Conservation (phyloP, 2,888 invertebrate genomes). For the Emmelina monodactyla region DNA sequence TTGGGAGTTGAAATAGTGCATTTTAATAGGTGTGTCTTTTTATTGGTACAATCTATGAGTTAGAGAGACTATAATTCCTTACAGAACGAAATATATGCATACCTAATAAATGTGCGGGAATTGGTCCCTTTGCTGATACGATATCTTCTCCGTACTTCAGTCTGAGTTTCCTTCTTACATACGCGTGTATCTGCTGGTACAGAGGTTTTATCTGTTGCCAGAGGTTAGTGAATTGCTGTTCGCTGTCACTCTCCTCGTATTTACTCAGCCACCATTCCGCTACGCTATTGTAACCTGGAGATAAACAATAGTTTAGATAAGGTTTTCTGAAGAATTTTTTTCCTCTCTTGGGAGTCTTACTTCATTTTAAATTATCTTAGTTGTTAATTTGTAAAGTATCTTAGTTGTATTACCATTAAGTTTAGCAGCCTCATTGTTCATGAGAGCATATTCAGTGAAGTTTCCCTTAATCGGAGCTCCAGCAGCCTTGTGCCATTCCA, state of each 20-base stretch:
- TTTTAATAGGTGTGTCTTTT: too few species aligned
- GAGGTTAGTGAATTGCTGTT: constrained; percentile 70
- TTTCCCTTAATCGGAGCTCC: constrained; percentile 70
- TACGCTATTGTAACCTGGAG: constrained; percentile 70
- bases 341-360: too few species aligned
- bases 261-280: constrained; percentile 75
- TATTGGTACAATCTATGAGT: too few species aligned
- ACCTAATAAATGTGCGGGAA: constrained; percentile 81
- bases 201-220: constrained; percentile 82
- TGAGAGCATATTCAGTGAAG: constrained; percentile 72
- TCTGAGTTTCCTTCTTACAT: constrained; percentile 74
- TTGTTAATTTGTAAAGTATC: too few species aligned
- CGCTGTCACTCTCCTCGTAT: constrained; percentile 75
- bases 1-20: too few species aligned
- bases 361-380: too few species aligned
- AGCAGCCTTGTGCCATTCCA: constrained; percentile 79
- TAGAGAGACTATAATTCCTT: too few species aligned
- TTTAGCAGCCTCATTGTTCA: constrained; percentile 75
- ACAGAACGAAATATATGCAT: constrained; percentile 12
- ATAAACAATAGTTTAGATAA: too few species aligned
- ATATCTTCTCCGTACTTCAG: constrained; percentile 73
- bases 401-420: constrained; percentile 75
- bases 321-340: too few species aligned
- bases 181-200: constrained; percentile 84
- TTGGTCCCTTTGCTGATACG: constrained; percentile 72